Conservation (phyloP, 2,888 invertebrate genomes). For the Lepas anatifera region DNA sequence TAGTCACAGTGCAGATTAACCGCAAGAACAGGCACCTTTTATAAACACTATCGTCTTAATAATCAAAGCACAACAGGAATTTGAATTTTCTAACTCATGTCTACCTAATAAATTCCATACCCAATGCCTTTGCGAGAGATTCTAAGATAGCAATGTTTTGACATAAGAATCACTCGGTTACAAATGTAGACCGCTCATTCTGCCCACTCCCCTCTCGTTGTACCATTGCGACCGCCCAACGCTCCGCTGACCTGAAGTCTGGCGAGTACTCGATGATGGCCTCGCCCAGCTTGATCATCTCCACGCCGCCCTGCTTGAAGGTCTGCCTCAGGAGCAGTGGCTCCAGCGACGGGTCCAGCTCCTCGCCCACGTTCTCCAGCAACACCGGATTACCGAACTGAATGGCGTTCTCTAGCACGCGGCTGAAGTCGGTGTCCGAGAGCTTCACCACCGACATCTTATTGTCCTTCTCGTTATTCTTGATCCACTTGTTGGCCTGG, state of each 20-base stretch:
- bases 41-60: no score
- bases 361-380: slow-evolving; percentile 65
- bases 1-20: no score
- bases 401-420: slow-evolving; percentile 64
- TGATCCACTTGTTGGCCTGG: slow-evolving; percentile 91
- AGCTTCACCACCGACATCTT: slow-evolving; percentile 67
- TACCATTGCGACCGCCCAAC: no score
- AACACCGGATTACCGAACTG: slow-evolving; percentile 67
- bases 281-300: slow-evolving; percentile 73
- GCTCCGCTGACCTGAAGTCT: slow-evolving; percentile 52
- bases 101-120: no score
- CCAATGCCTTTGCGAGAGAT: no score
- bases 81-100: no score
- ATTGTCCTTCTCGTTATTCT: slow-evolving; percentile 79
- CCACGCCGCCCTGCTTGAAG: slow-evolving; percentile 58
- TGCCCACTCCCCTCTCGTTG: no score
- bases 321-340: slow-evolving; percentile 68
- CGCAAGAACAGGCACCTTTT: no score
- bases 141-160: no score
- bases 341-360: slow-evolving; percentile 49
- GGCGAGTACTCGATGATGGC: slow-evolving; percentile 68
- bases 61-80: no score
- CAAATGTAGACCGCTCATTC: no score
- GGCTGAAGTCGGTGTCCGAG: slow-evolving; percentile 67
- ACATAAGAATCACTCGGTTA: no score